A percentile compares a stretch with the other conserved stretches of the same genome.
Evolutionary conservation across 2,113 vertebrate genomes (phyloP).

Genomic region (Pholis gunnellus): DNA sequence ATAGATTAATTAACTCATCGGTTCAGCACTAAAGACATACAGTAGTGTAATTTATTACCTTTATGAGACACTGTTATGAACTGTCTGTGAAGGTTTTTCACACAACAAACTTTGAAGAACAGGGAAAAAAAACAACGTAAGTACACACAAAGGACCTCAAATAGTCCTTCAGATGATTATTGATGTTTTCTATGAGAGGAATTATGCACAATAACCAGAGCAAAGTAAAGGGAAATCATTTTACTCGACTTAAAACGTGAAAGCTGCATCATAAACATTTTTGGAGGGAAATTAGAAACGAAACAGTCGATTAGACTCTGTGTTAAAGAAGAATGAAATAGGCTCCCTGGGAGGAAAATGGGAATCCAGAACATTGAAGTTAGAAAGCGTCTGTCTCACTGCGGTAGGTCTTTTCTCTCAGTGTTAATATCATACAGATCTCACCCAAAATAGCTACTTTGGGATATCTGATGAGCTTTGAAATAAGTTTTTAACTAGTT

Average conservation of each 20-base stretch:
- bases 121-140: background rate
- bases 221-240: slow-evolving; percentile 18
- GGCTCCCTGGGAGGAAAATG: slow-evolving; percentile 35
- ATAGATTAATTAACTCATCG: background rate
- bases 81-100: background rate
- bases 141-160: background rate
- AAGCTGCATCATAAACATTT: slow-evolving; percentile 12
- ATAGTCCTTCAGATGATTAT: slow-evolving; percentile 4
- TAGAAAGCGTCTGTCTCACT: slow-evolving; percentile 16
- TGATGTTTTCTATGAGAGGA: background rate
- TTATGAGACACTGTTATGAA: too few relatives aligned
- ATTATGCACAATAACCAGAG: background rate
- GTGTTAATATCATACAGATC: slow-evolving; percentile 37
- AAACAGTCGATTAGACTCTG: slow-evolving; percentile 18
- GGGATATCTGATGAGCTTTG: slow-evolving; percentile 27
- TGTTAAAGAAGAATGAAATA: slow-evolving; percentile 26
- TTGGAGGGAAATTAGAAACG: slow-evolving; percentile 19
- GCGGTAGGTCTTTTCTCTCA: background rate
- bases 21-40: background rate
- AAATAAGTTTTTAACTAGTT: slow-evolving; percentile 17
- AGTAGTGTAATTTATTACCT: background rate
- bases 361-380: slow-evolving; percentile 28
- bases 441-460: slow-evolving; percentile 13
- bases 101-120: background rate
- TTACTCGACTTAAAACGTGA: slow-evolving; percentile 28